A percentile compares a stretch with the other conserved stretches of the same genome.
These are phyloP conservation scores for Poecilia velifera DNA, from an alignment of 2,797 vertebrate genomes.

Conservation along the genomic window DNA sequence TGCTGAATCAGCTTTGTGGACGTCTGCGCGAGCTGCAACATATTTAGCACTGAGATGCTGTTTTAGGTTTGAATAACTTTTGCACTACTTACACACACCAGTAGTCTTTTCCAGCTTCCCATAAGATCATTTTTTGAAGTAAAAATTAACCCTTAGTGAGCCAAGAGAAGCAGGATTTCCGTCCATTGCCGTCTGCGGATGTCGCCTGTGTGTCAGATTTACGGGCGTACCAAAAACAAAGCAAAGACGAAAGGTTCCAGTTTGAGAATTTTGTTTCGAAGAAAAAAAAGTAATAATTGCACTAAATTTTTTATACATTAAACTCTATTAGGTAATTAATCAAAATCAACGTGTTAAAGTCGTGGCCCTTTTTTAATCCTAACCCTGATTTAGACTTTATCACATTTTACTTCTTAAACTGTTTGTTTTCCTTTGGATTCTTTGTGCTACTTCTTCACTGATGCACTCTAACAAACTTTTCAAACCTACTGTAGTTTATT, in stretches of 20 bases:
- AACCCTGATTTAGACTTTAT: background rate
- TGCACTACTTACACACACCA: background rate
- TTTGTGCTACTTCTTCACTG: background rate
- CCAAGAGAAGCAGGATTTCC: background rate
- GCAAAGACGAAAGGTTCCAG: too few species aligned
- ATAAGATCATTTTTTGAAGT: background rate
- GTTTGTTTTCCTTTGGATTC: background rate
- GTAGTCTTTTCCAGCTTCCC: background rate
- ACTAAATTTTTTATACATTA: background rate
- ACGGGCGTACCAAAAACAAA: background rate
- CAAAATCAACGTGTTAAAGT: background rate
- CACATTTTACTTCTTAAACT: background rate
- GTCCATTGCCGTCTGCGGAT: background rate
- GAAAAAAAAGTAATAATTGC: background rate
- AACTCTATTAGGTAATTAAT: background rate
- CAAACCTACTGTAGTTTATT: background rate
- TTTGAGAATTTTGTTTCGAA: background rate
- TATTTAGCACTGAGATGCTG: background rate
- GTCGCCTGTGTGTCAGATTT: background rate
- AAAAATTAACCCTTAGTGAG: background rate
- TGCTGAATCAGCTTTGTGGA: background rate
- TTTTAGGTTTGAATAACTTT: background rate
- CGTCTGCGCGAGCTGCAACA: background rate
- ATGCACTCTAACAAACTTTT: background rate
- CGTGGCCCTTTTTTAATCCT: background rate